Evolutionary conservation across 2,888 invertebrate species (phyloP).

Genomic region (Scaeva pyrastri): DNA sequence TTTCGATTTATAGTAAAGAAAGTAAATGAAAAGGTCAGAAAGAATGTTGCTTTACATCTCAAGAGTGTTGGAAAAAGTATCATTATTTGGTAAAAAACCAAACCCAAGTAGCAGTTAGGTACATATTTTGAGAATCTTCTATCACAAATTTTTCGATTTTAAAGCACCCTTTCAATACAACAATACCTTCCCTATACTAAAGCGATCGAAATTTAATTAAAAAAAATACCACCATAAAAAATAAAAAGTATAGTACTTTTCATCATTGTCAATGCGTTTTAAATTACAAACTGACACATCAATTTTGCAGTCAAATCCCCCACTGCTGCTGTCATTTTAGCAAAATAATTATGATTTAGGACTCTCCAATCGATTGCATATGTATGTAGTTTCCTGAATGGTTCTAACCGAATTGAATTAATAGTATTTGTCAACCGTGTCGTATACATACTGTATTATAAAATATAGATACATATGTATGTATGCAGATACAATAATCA

Average conservation of each 20-base stretch:
- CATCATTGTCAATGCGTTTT: slow-evolving; percentile 25
- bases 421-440: slow-evolving; percentile 15
- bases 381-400: slow-evolving; percentile 7
- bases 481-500: background rate
- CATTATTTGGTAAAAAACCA: too few species aligned
- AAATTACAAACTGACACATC: slow-evolving; percentile 61
- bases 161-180: too few species aligned
- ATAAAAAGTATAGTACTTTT: background rate
- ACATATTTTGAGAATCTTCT: too few species aligned
- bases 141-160: too few species aligned
- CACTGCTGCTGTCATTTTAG: background rate
- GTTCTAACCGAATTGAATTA: slow-evolving; percentile 46
- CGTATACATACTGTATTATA: background rate
- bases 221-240: slow-evolving; percentile 29
- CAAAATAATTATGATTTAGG: slow-evolving; percentile 48
- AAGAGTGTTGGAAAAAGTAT: too few species aligned
- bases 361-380: slow-evolving; percentile 45
- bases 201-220: slow-evolving; percentile 59
- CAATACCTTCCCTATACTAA: too few species aligned
- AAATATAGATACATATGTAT: background rate
- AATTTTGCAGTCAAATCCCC: slow-evolving; percentile 44
- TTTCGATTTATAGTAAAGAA: too few species aligned
- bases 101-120: too few species aligned
- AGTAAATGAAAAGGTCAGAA: too few species aligned
- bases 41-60: too few species aligned